Base-by-base conservation (phyloP, 2,797 vertebrate genomes). In the Arrhamphus sclerolepis region DNA sequence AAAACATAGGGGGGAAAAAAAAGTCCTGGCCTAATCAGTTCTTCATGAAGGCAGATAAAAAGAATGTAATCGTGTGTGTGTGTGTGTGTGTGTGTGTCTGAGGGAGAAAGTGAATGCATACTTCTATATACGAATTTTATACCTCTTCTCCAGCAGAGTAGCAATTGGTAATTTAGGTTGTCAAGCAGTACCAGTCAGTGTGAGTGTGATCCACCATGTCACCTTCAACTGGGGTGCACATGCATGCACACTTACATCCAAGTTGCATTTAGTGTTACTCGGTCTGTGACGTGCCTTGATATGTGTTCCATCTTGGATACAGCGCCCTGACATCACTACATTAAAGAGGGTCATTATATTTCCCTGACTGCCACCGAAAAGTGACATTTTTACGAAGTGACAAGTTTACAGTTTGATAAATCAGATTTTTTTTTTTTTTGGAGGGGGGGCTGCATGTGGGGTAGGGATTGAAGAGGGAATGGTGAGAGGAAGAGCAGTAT, bases 391-490 rank as follows among this genome's bases (percentile, higher is more conserved):
- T 87, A 90, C 89, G 91, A 92, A 93, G 90, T 94, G 92, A 93
- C 91, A 93, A 89, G 91, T 93, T 93, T 93, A 92, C 91, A 90
- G 91, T 93, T 91, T 92, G 91, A 93, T 93, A 91, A 92, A 92
- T 93, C 91, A 31, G 69, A 80, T 90, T 90, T 91, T 85, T 80
- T 76, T 31, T 34, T 34, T 34, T 8, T 8, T 8, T 8, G 31
- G 31, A 1, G 8, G 31, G 29, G 31, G 31, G 31, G 70, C 61
- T 43, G 44, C 48, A 68, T 67, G 39, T 68, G 55, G 66, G 74
- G 58, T 47, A 44, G 80, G 85, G 73, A 83, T 81, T 54, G 5
- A 19, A 56, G 53, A 66, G 79, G 72, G 64, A 62, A 72, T 70
- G 73, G 54, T 73, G 56, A 70, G 62, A 77, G 78, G 70, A 66